phyloP scores from a whole-genome alignment of 1,140 invertebrate genomes.

The Helicoverpa zea region DNA sequence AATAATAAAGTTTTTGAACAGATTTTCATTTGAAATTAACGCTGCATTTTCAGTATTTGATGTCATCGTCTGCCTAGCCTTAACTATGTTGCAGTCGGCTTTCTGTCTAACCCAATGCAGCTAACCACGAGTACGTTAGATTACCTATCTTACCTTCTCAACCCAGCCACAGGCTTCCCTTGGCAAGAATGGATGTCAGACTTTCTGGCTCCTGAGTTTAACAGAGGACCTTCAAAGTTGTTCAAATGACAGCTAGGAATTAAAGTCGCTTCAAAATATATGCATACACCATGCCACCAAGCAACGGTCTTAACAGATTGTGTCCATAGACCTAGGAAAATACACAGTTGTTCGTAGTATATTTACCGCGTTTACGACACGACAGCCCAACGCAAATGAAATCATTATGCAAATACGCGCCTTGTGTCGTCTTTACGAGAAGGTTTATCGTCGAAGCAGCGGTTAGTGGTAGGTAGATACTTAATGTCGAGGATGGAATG shows the following conservation, averaged over 20 bases:
- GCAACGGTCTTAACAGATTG: not conserved
- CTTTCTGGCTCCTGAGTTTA: no score
- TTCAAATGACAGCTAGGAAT: no score
- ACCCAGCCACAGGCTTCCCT: not conserved
- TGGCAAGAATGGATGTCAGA: not conserved
- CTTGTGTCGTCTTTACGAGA: conserved; percentile 24
- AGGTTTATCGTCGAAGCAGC: not conserved
- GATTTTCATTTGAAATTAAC: not conserved
- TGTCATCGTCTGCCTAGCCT: no score
- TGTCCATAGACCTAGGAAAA: not conserved
- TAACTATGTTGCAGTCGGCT: no score
- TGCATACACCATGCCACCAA: no score
- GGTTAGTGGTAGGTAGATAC: conserved; percentile 2
- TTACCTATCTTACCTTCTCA: no score
- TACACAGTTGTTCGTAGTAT: not conserved
- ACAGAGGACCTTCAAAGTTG: no score
- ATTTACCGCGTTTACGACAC: conserved; percentile 26
- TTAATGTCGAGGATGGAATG: conserved; percentile 8
- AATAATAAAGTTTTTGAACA: not conserved
- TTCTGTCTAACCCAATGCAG: no score
- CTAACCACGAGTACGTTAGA: no score
- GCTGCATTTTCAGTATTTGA: no score
- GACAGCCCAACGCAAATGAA: conserved; percentile 15
- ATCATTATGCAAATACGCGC: conserved; percentile 38
- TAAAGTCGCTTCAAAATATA: no score